Evolutionary conservation across 1,140 invertebrate species (phyloP).

Genomic region (Ceratina japonica): DNA sequence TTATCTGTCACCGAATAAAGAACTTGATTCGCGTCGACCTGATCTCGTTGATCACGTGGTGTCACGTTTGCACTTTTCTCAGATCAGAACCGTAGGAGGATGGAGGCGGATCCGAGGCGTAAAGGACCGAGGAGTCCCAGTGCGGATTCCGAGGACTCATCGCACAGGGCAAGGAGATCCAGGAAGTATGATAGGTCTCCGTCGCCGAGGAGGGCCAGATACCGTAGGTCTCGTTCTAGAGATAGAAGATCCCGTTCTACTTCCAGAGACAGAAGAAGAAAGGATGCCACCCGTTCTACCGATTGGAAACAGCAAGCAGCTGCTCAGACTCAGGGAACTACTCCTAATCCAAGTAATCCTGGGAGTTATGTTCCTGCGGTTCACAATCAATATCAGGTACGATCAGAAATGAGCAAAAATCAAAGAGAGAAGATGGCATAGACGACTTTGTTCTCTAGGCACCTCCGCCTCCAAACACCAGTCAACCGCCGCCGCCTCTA

Average conservation of each 20-base stretch:
- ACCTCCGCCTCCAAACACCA: slow-evolving; percentile 72
- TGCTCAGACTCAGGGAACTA: slow-evolving; percentile 57
- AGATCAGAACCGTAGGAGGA: slow-evolving; percentile 27
- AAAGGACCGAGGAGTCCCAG: slow-evolving; percentile 74
- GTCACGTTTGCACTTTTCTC: background rate
- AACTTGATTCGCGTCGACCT: background rate
- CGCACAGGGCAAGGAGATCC: slow-evolving; percentile 69
- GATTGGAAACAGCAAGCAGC: slow-evolving; percentile 70
- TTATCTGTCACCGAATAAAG: background rate
- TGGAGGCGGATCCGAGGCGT: slow-evolving; percentile 73
- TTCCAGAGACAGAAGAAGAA: slow-evolving; percentile 71
- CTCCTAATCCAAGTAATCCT: slow-evolving; percentile 57
- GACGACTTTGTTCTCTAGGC: slow-evolving; percentile 50
- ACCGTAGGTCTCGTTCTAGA: slow-evolving; percentile 73
- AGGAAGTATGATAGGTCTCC: slow-evolving; percentile 76
- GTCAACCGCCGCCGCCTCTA: slow-evolving; percentile 74
- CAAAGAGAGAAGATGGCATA: background rate
- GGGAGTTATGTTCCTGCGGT: slow-evolving; percentile 70
- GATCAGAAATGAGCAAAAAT: background rate
- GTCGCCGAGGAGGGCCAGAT: slow-evolving; percentile 74
- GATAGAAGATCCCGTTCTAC: slow-evolving; percentile 72
- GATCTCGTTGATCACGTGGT: background rate
- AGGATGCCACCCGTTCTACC: slow-evolving; percentile 65
- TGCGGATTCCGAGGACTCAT: slow-evolving; percentile 73
- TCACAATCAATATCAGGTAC: slow-evolving; percentile 77